A percentile compares a stretch with the other conserved stretches of the same genome.
These are phyloP conservation scores for Sebastes matsubarae DNA, from an alignment of 2,797 vertebrate genomes.

Conservation along the genomic window DNA sequence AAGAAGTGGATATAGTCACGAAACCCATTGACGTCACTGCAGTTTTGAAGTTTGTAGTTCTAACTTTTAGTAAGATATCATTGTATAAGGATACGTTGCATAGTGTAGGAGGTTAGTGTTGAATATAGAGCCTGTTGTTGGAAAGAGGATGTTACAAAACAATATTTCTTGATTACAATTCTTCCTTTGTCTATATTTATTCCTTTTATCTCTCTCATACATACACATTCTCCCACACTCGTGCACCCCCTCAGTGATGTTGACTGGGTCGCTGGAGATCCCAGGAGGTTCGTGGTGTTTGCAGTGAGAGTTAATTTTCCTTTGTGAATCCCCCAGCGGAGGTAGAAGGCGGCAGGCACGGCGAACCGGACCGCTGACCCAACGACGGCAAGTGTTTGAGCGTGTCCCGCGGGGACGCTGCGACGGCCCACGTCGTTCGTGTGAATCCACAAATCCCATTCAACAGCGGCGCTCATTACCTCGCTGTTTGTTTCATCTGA, in stretches of 20 bases:
- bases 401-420: background rate
- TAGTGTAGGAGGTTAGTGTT: background rate
- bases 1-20: no score
- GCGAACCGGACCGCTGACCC: slow-evolving; percentile 41
- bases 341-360: background rate
- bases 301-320: slow-evolving; percentile 20
- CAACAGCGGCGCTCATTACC: slow-evolving; percentile 32
- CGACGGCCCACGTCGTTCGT: background rate
- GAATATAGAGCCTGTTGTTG: background rate
- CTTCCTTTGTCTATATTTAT: slow-evolving; percentile 28
- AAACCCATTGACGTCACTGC: no score
- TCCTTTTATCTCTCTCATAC: slow-evolving; percentile 7
- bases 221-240: background rate
- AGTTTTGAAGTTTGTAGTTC: no score
- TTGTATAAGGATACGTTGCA: background rate
- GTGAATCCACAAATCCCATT: slow-evolving; percentile 24
- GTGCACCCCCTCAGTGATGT: slow-evolving; percentile 6
- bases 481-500: slow-evolving; percentile 45
- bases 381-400: slow-evolving; percentile 31
- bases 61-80: no score
- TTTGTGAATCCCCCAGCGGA: slow-evolving; percentile 33
- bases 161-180: slow-evolving; percentile 20
- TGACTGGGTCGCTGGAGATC: slow-evolving; percentile 41
- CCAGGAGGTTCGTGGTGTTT: slow-evolving; percentile 47
- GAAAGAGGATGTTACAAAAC: background rate